A percentile compares a stretch with the other conserved stretches of the same genome.
These are phyloP conservation scores for Pardalotus punctatus DNA, from an alignment of 2,113 vertebrate genomes.

Conservation along the genomic window DNA sequence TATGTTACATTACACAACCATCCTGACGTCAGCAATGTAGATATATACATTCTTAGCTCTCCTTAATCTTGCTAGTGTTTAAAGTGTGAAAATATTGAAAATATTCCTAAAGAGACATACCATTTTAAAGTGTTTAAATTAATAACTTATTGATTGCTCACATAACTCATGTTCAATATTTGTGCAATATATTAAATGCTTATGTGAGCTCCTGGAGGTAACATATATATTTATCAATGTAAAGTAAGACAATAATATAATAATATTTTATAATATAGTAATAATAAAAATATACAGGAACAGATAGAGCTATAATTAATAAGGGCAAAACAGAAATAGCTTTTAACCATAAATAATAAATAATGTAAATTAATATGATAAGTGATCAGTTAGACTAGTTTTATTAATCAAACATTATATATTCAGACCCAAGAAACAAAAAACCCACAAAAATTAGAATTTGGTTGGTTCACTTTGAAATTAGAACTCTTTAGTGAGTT, in stretches of 20 bases:
- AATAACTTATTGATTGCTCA: background rate
- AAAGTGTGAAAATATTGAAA: background rate
- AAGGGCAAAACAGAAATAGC: background rate
- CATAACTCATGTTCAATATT: background rate
- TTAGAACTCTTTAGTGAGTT: background rate
- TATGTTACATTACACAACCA: background rate
- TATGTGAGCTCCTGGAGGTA: background rate
- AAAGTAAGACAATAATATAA: background rate
- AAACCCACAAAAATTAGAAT: background rate
- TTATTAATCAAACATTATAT: background rate
- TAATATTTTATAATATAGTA: background rate
- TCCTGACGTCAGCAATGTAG: background rate
- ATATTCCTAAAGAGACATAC: background rate
- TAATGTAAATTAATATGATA: background rate
- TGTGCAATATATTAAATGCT: background rate
- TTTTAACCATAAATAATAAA: background rate
- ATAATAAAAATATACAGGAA: background rate
- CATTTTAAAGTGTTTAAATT: background rate
- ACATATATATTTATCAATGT: background rate
- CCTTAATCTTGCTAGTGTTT: background rate
- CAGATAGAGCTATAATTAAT: background rate
- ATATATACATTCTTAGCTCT: background rate
- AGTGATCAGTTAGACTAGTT: background rate
- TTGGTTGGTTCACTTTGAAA: background rate
- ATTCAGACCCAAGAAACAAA: background rate